phyloP scores from a whole-genome alignment of 2,797 vertebrate genomes.

The Psittacula derbiana region DNA sequence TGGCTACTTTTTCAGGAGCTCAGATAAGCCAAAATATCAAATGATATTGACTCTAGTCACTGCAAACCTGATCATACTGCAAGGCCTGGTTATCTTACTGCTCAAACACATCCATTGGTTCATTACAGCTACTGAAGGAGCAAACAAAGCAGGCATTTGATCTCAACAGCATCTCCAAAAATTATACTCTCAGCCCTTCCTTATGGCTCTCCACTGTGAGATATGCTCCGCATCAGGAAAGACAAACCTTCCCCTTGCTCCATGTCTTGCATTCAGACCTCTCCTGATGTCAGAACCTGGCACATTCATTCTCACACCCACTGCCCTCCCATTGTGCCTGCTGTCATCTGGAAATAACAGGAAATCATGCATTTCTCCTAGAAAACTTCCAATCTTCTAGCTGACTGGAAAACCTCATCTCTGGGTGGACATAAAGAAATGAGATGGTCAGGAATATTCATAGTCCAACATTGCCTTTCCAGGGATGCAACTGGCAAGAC shows the following conservation, averaged over 20 bases:
- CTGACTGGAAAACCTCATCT: background rate
- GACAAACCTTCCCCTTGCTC: background rate
- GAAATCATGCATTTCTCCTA: background rate
- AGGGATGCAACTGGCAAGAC: background rate
- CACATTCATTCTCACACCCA: background rate
- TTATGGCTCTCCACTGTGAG: fast-evolving
- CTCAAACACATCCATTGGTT: background rate
- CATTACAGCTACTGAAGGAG: background rate
- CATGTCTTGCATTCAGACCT: background rate
- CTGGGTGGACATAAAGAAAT: background rate
- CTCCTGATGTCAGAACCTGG: background rate
- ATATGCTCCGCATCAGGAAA: background rate
- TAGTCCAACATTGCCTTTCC: background rate
- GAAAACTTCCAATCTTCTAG: background rate
- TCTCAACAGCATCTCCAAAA: background rate
- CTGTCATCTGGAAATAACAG: background rate
- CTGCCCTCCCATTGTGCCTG: background rate
- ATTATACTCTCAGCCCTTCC: background rate
- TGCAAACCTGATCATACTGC: background rate
- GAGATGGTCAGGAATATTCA: background rate
- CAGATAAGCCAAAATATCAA: background rate
- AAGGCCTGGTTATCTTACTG: background rate
- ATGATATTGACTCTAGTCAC: background rate
- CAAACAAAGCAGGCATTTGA: background rate
- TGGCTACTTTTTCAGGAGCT: background rate